Evolutionary conservation across 2,888 invertebrate genomes (phyloP), one percentile per base, ranked within the genome.

Genomic region (Coenonympha arcania): DNA sequence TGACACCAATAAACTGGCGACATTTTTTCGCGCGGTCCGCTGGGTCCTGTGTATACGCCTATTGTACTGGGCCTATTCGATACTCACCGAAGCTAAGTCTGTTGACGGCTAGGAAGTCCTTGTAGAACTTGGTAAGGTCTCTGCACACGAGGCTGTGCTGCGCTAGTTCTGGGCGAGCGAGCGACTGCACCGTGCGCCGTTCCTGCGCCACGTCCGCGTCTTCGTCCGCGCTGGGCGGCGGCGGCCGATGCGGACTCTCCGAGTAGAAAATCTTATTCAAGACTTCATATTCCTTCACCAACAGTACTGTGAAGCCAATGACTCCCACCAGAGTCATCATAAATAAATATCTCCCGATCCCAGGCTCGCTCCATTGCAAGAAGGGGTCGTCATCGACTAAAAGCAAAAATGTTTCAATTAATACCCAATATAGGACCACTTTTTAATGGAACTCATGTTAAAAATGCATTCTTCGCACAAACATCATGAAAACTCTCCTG

Each of bases 51-150:
- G n/a, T n/a, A n/a, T n/a, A n/a, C n/a, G n/a, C n/a, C n/a, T n/a
- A n/a, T n/a, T n/a, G n/a, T n/a, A n/a, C n/a, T n/a, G n/a, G n/a
- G n/a, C n/a, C n/a, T n/a, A n/a, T n/a, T n/a, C n/a, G n/a, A n/a
- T 9, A 58, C 71, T 66, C 47, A 86, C 87, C 85, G 36, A 89
- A 78, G 0, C 89, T 90, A 1, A 94, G 80, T 52, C 91, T 89
- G 71, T 94, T 92, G 0, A 97, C 96, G 0, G 95, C 96, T 16
- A 91, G 71, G 54, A 93, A 89, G 0, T 85, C 76, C 1, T 88
- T 88, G 67, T 94, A 96, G 66, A 87, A 90, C 71, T 95, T 96
- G 6, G 91, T 91, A 20, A 96, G 85, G 66, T 91, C 89, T 57
- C 88, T 88, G 58, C 92, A 74, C 2, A 92, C 89, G 16, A 93